These are phyloP conservation scores for Rhynchomys soricoides DNA, from an alignment of 2,113 vertebrate genomes.

Conservation along the genomic window DNA sequence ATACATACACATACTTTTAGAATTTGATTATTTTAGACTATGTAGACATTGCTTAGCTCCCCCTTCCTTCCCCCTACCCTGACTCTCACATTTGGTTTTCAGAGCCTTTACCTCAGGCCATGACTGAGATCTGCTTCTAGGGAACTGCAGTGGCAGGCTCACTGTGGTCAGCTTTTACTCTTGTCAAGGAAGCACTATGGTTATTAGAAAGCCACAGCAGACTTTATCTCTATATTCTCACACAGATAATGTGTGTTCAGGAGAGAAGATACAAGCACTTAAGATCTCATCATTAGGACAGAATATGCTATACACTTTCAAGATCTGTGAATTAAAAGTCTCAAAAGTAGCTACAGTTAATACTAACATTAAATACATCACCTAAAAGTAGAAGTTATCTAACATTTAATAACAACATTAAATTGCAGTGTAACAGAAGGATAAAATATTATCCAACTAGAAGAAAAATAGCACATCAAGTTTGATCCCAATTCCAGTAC, in stretches of 20 bases:
- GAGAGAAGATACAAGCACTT: not conserved
- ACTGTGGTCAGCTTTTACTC: not conserved
- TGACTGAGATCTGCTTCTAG: not conserved
- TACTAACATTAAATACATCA: not conserved
- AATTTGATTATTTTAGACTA: not conserved
- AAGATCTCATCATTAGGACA: not conserved
- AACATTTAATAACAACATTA: constrained; percentile 4
- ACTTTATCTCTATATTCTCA: too few relatives aligned
- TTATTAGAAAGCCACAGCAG: not conserved
- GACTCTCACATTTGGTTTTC: not conserved
- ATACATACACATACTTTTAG: not conserved
- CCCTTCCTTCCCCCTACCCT: not conserved
- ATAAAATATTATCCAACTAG: not conserved
- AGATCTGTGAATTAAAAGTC: not conserved
- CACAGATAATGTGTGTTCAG: too few relatives aligned
- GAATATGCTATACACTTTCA: not conserved
- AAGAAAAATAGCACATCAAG: constrained; percentile 35
- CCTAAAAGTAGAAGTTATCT: not conserved
- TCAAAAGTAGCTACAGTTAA: not conserved
- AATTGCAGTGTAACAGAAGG: not conserved
- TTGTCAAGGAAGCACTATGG: not conserved
- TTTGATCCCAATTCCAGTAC: not conserved
- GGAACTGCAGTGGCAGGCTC: not conserved
- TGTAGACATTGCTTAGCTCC: not conserved
- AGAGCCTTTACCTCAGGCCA: not conserved